Evolutionary conservation across 2,797 vertebrate species (phyloP).

Genomic region (Echiichthys vipera): DNA sequence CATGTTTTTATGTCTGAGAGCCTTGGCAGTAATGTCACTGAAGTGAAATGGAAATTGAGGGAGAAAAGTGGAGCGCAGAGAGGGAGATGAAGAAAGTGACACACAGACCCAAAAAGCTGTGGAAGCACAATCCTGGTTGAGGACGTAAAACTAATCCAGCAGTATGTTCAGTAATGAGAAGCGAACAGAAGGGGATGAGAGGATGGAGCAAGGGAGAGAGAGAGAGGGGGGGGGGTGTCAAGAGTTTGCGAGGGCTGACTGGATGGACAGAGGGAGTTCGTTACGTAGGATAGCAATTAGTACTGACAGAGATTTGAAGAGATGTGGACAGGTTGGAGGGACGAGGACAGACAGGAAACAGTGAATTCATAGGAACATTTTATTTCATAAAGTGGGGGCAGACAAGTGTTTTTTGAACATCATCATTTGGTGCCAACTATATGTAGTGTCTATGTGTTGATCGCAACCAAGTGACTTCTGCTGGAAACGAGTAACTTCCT

Average conservation of each 20-base stretch:
- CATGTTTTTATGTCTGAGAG: slow-evolving; percentile 1
- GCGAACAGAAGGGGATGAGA: slow-evolving; percentile 64
- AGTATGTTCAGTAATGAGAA: slow-evolving; percentile 61
- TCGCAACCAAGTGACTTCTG: background rate
- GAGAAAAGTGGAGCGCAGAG: slow-evolving; percentile 11
- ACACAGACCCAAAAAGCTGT: slow-evolving; percentile 44
- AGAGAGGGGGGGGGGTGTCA: slow-evolving; percentile 36
- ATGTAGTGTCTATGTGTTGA: background rate
- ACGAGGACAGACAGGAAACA: background rate
- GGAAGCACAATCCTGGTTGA: slow-evolving; percentile 24
- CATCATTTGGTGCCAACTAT: background rate
- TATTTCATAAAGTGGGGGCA: background rate
- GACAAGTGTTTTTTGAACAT: too few relatives aligned
- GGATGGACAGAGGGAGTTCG: slow-evolving; percentile 40
- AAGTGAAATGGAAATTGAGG: background rate
- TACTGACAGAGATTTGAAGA: slow-evolving; percentile 42
- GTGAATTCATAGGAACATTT: background rate
- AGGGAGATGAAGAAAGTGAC: slow-evolving; percentile 35
- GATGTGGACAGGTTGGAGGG: background rate
- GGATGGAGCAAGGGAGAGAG: slow-evolving; percentile 32
- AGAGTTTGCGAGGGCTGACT: slow-evolving; percentile 37
- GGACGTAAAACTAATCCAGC: slow-evolving; percentile 60
- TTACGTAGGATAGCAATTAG: slow-evolving; percentile 44
- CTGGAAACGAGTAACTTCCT: background rate
- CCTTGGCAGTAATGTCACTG: background rate